Base-by-base conservation (phyloP, 2,888 invertebrate species). In the Acanthosepion esculentum region DNA sequence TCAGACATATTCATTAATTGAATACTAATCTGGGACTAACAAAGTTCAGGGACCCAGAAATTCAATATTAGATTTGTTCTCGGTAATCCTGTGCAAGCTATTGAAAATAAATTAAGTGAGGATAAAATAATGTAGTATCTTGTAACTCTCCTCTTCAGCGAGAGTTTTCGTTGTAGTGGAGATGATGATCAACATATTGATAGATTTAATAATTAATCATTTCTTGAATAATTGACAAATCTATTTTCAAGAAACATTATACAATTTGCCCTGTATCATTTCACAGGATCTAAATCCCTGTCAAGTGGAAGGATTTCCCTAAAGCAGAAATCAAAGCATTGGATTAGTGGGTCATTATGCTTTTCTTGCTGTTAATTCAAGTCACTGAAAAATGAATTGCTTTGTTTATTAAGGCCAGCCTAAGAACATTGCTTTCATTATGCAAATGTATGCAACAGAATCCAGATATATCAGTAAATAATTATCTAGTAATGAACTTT, bases 171-270 rank as follows among this genome's bases (percentile, higher is more conserved):
- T 1, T n/a, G 78, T n/a, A 18, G n/a, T 0, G 78, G n/a, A n/a
- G 78, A n/a, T 78, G 78, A n/a, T 78, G n/a, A 12, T 78, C n/a
- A 78, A 78, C 78, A 78, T 78, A 78, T 78, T 78, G 78, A 78
- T 78, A 78, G 78, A 78, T n/a, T 78, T 78, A 78, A 78, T 78
- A 78, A 78, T 78, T 78, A 78, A 78, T 78, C 78, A 78, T 78
- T n/a, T 78, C n/a, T 33, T n/a, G 78, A n/a, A 78, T 78, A 18
- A 78, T 78, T 78, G 78, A 33, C n/a, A 18, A 78, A 78, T 12
- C 78, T 78, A 78, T 78, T 78, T 78, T 78, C 78, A 78, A 78
- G 78, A 78, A 78, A 78, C 78, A n/a, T 78, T n/a, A 78, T 18
- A 78, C 78, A 78, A 78, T 78, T 78, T 33, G 78, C n/a, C n/a